Percentiles rank a stretch among this genome's conserved stretches.
These are phyloP conservation scores for Anniella stebbinsi DNA, from an alignment of 2,797 vertebrate species.

Conservation along the genomic window DNA sequence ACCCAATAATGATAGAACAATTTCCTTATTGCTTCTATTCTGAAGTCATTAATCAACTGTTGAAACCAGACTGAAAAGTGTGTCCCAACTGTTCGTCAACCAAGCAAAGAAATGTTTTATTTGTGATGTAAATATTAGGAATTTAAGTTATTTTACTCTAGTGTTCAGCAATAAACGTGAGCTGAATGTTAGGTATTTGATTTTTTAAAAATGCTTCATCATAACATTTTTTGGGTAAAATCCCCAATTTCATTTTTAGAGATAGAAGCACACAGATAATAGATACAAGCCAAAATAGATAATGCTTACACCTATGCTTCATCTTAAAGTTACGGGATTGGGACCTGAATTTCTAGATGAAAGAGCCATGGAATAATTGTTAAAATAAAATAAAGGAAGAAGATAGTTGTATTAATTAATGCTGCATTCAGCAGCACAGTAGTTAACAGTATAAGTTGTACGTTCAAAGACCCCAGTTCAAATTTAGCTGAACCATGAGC, in stretches of 20 bases:
- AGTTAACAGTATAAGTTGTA: not conserved
- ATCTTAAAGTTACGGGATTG: not conserved
- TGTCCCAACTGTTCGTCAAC: not conserved
- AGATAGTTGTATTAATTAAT: not conserved
- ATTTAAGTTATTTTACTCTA: conserved; percentile 37
- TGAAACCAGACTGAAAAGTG: not conserved
- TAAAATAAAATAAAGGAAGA: not conserved
- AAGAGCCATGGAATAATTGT: not conserved
- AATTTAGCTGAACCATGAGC: not conserved
- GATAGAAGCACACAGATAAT: not conserved
- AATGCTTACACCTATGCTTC: conserved; percentile 12
- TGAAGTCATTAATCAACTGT: accelerated
- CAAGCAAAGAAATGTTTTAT: not conserved
- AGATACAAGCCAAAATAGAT: not conserved
- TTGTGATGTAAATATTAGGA: conserved; percentile 18
- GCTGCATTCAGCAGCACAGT: not conserved
- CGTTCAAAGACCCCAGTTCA: not conserved
- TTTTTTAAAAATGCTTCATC: not conserved
- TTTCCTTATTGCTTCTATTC: conserved; percentile 27
- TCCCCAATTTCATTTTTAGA: not conserved
- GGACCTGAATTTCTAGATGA: not conserved
- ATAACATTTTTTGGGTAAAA: not conserved
- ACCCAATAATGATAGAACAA: not conserved
- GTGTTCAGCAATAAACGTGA: conserved; percentile 41
- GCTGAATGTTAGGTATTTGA: conserved; percentile 10